These are phyloP conservation scores for Neomonachus schauinslandi DNA, from an alignment of 2,113 vertebrate species.

Conservation along the genomic window DNA sequence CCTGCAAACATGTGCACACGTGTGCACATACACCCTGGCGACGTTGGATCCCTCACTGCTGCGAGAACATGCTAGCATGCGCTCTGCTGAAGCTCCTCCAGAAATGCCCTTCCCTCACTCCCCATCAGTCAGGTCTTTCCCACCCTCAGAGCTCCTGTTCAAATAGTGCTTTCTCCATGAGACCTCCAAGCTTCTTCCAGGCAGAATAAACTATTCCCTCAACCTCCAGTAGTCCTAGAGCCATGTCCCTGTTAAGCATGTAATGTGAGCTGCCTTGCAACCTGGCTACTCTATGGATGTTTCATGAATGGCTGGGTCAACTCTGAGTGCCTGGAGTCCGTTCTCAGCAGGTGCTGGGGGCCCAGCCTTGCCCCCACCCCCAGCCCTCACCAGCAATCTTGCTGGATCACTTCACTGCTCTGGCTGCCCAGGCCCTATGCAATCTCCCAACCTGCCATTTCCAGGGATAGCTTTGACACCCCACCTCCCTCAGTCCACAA, in stretches of 20 bases:
- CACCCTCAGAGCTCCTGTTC: neutral
- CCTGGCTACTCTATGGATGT: neutral
- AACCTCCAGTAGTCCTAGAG: rapidly evolving
- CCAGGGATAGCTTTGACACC: neutral
- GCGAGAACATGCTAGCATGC: rapidly evolving
- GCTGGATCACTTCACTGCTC: neutral
- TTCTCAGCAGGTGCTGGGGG: neutral
- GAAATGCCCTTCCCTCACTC: neutral
- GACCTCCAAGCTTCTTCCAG: neutral
- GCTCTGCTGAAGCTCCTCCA: neutral
- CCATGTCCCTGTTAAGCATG: rapidly evolving
- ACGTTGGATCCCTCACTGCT: neutral
- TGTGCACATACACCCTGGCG: neutral
- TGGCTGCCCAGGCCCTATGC: neutral
- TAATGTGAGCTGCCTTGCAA: neutral
- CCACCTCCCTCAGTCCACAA: neutral
- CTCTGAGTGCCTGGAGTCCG: neutral
- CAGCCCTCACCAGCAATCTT: neutral
- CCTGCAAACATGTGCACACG: rapidly evolving
- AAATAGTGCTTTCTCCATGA: neutral
- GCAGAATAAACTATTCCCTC: neutral
- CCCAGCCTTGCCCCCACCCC: neutral
- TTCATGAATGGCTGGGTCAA: neutral
- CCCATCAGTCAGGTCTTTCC: neutral
- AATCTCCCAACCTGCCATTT: neutral